phyloP scores from a whole-genome alignment of 2,113 vertebrate species.

The Nothobranchius furzeri region DNA sequence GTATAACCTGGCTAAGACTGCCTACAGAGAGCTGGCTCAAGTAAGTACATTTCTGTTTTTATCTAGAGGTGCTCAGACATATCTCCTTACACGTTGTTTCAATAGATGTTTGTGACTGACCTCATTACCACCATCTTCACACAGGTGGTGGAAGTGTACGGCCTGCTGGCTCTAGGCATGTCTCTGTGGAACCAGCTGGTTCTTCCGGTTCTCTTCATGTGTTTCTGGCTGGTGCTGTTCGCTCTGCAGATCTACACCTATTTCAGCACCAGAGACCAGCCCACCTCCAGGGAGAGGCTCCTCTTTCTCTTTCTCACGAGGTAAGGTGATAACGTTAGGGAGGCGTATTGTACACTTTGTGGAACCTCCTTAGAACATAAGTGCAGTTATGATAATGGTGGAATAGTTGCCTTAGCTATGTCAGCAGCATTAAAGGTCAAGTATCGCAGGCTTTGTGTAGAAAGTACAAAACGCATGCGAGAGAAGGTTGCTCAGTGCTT shows the following conservation, averaged over 20 bases:
- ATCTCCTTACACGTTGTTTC: conserved; percentile 18
- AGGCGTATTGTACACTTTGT: too few relatives aligned
- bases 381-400: too few relatives aligned
- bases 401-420: too few relatives aligned
- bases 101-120: conserved; percentile 1
- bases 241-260: conserved; percentile 98
- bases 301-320: conserved; percentile 98
- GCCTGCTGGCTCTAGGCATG: conserved; percentile 95
- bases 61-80: background rate
- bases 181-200: conserved; percentile 99
- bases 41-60: conserved; percentile 66
- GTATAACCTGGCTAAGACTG: conserved; percentile 96
- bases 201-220: conserved; percentile 97
- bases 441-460: too few relatives aligned
- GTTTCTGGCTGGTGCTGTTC: conserved; percentile 98
- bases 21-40: conserved; percentile 96
- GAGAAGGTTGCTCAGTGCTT: too few relatives aligned
- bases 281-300: conserved; percentile 93
- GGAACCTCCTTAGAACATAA: too few relatives aligned
- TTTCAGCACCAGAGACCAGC: conserved; percentile 95
- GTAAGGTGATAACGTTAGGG: conserved; percentile 63
- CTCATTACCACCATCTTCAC: conserved; percentile 5
- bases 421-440: too few relatives aligned
- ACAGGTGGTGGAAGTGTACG: conserved; percentile 97
- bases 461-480: too few relatives aligned